Percentiles rank a stretch among this genome's conserved stretches.
Evolutionary conservation across 2,888 invertebrate genomes (phyloP).

Genomic region (Cantharis rufa): DNA sequence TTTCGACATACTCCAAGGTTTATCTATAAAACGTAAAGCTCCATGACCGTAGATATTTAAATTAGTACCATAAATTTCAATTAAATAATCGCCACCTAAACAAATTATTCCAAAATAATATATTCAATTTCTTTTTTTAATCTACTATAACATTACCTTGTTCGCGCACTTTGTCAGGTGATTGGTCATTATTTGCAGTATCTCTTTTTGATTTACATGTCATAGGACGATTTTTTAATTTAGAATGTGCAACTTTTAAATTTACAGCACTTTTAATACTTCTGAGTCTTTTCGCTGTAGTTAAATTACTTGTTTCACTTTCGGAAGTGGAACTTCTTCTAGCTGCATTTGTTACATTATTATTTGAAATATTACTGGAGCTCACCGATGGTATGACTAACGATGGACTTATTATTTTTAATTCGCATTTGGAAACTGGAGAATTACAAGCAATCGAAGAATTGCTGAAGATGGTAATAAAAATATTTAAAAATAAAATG

Average conservation of each 20-base stretch:
- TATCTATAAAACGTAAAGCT: conserved; percentile 80
- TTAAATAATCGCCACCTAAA: conserved; percentile 83
- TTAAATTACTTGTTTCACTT: conserved; percentile 32
- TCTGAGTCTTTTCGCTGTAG: conserved; percentile 36
- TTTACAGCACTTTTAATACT: conserved; percentile 61
- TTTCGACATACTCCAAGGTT: conserved; percentile 78
- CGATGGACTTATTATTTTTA: conserved; percentile 18
- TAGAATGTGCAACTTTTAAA: conserved; percentile 56
- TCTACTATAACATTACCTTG: conserved; percentile 60
- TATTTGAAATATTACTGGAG: conserved; percentile 40
- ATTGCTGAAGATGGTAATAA: neutral
- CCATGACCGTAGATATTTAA: conserved; percentile 87
- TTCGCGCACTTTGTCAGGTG: conserved; percentile 67
- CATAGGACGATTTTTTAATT: conserved; percentile 63
- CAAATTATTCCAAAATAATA: neutral
- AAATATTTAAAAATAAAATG: neutral
- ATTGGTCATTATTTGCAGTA: conserved; percentile 59
- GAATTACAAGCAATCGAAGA: neutral
- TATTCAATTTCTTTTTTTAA: neutral
- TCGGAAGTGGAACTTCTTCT: conserved; percentile 32
- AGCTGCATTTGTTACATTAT: conserved; percentile 34
- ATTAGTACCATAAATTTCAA: conserved; percentile 82
- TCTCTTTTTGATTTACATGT: conserved; percentile 41
- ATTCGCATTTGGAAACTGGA: conserved; percentile 5
- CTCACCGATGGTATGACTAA: conserved; percentile 31